phyloP scores from a whole-genome alignment of 2,797 vertebrate species.

The Cuculus canorus region DNA sequence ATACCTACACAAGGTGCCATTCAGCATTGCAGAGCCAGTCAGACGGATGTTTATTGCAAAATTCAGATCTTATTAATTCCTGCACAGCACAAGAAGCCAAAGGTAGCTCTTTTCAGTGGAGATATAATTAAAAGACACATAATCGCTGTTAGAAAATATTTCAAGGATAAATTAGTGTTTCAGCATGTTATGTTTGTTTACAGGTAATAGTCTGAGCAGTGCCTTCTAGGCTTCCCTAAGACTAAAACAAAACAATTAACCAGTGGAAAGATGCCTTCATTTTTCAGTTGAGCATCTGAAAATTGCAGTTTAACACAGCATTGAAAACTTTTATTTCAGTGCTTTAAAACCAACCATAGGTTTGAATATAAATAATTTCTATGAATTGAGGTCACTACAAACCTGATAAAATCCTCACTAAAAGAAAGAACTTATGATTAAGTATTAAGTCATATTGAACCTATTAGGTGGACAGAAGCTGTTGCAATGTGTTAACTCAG shows the following conservation, averaged over 20 bases:
- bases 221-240: neutral
- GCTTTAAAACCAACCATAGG: neutral
- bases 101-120: neutral
- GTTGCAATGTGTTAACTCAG: neutral
- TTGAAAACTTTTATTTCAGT: neutral
- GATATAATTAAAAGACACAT: neutral
- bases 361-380: neutral
- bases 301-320: neutral
- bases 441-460: neutral
- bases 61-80: neutral
- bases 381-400: neutral
- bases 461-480: neutral
- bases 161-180: neutral
- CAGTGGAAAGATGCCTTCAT: neutral
- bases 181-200: neutral
- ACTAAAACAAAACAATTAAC: neutral
- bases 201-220: neutral
- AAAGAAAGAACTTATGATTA: neutral
- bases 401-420: neutral
- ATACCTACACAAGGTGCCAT: neutral
- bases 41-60: neutral
- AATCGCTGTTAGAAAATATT: neutral
- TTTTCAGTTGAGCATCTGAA: neutral
- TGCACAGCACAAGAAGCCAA: neutral
- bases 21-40: neutral